phyloP scores from a whole-genome alignment of 2,113 vertebrate species.

The Sylvilagus bachmani region DNA sequence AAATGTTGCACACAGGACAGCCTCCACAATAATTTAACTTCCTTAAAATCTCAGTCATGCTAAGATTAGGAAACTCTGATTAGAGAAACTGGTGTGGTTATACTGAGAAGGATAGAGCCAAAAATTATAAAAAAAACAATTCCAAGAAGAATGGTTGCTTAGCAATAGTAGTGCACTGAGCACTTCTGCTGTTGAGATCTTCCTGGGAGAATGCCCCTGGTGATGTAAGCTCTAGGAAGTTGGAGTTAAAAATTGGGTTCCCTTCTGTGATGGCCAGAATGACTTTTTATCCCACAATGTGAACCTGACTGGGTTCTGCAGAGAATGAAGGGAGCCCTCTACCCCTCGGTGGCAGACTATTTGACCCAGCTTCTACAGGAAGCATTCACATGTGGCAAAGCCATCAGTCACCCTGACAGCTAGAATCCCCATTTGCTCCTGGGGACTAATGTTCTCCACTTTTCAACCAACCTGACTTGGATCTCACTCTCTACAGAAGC shows the following conservation, averaged over 20 bases:
- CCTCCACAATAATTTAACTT: neutral
- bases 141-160: neutral
- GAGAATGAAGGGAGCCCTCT: neutral
- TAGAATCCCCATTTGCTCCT: neutral
- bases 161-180: neutral
- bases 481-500: conserved; percentile 73
- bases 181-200: neutral
- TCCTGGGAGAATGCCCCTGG: neutral
- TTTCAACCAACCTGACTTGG: conserved; percentile 28
- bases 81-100: neutral
- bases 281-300: neutral
- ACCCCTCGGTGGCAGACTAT: neutral
- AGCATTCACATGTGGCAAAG: neutral
- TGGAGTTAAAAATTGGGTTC: neutral
- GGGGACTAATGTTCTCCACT: conserved; percentile 2
- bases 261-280: neutral
- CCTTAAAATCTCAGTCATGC: neutral
- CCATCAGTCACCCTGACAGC: conserved; percentile 65
- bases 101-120: neutral
- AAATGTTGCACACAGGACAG: neutral
- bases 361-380: conserved; percentile 51
- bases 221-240: neutral
- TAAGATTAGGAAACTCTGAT: neutral
- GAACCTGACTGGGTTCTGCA: neutral
- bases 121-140: neutral